Evolutionary conservation across 2,888 invertebrate genomes (phyloP), one percentile per base, ranked within the genome.

Genomic region (Ophioninae sp.): DNA sequence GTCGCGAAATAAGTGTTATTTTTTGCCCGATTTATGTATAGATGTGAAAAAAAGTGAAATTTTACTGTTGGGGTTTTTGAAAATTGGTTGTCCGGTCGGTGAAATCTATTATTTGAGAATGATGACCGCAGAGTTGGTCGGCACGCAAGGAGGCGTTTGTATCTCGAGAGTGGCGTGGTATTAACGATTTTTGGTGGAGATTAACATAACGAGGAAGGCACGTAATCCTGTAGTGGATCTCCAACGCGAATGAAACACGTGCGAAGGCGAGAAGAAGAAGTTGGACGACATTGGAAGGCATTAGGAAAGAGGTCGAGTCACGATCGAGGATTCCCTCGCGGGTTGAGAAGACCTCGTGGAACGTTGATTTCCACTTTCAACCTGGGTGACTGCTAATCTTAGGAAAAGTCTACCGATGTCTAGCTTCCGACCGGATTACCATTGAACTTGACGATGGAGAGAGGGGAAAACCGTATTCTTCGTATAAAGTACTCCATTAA

Each of bases 401-500:
- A 59, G 64, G 41, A 67, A 73, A 72, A 70, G 7, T 62, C 44
- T 79, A 69, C 69, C 81, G 81, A 84, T 76, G 81, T 81, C 81
- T 81, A 30, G 84, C 77, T 84, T 82, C 83, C 82, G 62, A 61
- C 61, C 72, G 86, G 86, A 85, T 85, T 86, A 84, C 81, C 80
- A 80, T 85, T 86, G 82, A 85, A 85, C 84, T 85, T 86, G 72
- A 85, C 82, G 77, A 84, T 80, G 20, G 75, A 37, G 23, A 64
- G 20, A 39, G 69, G 78, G 69, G 20, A 65, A 70, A 23, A 72
- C 68, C 17, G 61, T 74, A 78, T 62, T 62, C 62, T 41, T 68
- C 76, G 68, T 72, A 68, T 82, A 84, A 70, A 86, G 85, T 85
- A 85, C 80, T 86, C 88, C 89, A 89, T 89, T 90, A 89, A 90